A percentile compares a stretch with the other conserved stretches of the same genome.
Conservation (phyloP, 1,140 invertebrate genomes). For the Zaprionus inermis region DNA sequence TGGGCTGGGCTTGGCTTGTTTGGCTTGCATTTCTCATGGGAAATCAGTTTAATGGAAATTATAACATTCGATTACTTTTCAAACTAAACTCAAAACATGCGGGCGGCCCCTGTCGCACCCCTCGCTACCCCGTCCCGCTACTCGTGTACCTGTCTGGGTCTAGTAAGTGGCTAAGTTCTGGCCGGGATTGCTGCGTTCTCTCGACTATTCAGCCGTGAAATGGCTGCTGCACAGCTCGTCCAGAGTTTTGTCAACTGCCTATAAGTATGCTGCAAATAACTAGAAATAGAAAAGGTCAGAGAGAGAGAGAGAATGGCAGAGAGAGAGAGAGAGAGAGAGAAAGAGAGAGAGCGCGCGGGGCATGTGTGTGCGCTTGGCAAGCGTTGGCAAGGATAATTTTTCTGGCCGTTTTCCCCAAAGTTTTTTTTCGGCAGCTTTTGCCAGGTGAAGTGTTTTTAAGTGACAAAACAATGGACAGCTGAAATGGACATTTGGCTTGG, state of each 20-base stretch:
- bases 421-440: constrained; percentile 17
- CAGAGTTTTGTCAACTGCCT: constrained; percentile 64
- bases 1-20: constrained; percentile 32
- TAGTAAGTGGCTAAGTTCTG: constrained; percentile 47
- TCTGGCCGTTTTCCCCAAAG: constrained; percentile 7
- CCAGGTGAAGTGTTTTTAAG: constrained; percentile 52
- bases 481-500: constrained; percentile 40
- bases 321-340: not conserved
- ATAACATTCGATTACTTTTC: constrained; percentile 81
- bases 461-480: constrained; percentile 69
- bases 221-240: constrained; percentile 22
- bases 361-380: not conserved
- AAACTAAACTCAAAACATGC: constrained; percentile 57
- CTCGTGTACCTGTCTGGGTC: not conserved
- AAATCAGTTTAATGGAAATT: constrained; percentile 83
- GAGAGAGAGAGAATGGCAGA: not conserved
- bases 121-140: not conserved
- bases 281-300: too few species aligned
- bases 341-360: not conserved
- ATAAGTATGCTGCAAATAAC: constrained; percentile 64
- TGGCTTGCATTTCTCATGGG: constrained; percentile 70
- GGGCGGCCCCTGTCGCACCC: constrained; percentile 1
- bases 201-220: constrained; percentile 40
- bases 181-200: constrained; percentile 24
- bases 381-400: constrained; percentile 50